Percentiles rank a stretch among this genome's conserved stretches.
Evolutionary conservation across 2,113 vertebrate genomes (phyloP).

Genomic region (Rhizomys pruinosus): DNA sequence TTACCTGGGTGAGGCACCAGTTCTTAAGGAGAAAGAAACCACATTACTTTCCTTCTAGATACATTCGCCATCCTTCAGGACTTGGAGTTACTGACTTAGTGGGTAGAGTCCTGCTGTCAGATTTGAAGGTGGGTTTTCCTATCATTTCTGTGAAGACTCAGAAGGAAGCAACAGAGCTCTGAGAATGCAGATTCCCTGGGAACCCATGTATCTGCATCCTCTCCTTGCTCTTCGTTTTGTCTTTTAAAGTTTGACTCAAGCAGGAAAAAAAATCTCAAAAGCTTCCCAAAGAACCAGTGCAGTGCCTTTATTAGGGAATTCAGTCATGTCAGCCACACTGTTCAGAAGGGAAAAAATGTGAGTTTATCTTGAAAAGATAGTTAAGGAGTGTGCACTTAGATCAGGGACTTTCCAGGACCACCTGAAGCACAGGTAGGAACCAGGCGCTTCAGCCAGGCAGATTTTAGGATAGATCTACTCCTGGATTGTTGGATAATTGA

Average conservation of each 20-base stretch:
- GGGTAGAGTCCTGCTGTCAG: not conserved
- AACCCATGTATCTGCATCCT: not conserved
- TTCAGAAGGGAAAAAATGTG: not conserved
- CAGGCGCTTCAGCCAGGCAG: too few species aligned
- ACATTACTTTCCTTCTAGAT: not conserved
- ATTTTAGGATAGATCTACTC: too few species aligned
- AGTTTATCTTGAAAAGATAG: not conserved
- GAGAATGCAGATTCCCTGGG: not conserved
- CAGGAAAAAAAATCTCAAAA: not conserved
- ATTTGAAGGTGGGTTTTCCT: not conserved
- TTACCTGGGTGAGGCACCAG: not conserved
- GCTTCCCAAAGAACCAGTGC: not conserved
- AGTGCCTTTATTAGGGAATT: not conserved
- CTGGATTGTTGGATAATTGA: too few species aligned
- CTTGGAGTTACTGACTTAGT: not conserved
- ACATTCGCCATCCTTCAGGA: not conserved
- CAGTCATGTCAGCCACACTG: not conserved
- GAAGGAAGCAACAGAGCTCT: too few species aligned
- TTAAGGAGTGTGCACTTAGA: too few species aligned
- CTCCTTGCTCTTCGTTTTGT: not conserved
- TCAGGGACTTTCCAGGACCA: too few species aligned
- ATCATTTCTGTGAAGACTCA: not conserved
- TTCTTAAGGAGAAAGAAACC: not conserved
- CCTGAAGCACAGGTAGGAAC: too few species aligned
- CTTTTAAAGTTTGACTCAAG: not conserved